A percentile compares a stretch with the other conserved stretches of the same genome.
Evolutionary conservation across 37 sponge, comb jelly and placozoan species (phyloP).

Genomic region (Halichondria panicea): DNA sequence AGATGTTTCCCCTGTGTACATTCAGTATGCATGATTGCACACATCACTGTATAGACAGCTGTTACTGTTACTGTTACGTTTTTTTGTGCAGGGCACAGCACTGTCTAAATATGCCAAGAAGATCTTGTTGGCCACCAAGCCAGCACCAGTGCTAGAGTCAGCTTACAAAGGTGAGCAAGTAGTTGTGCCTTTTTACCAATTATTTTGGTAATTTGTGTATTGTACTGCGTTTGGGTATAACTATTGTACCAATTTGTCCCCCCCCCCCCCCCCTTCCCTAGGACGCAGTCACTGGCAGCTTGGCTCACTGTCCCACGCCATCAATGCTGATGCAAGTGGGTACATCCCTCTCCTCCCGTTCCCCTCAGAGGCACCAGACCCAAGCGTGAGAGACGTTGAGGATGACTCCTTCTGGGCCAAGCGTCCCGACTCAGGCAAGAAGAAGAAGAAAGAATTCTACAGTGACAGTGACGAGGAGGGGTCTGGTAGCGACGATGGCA

Average conservation of each 20-base stretch:
- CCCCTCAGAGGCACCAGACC: conserved; percentile 88
- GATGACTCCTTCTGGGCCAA: conserved; percentile 24
- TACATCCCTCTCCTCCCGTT: conserved; percentile 88
- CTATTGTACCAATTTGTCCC: background rate
- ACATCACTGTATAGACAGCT: background rate
- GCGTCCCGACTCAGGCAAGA: conserved; percentile 14
- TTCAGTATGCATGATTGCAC: background rate
- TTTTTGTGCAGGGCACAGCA: conserved; percentile 39
- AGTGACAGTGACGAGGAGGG: conserved; percentile 27
- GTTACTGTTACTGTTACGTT: background rate
- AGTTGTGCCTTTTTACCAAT: background rate
- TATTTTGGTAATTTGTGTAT: too few relatives aligned
- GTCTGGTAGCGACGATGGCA: conserved; percentile 32
- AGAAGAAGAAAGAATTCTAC: conserved; percentile 43
- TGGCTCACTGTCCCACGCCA: conserved; percentile 89
- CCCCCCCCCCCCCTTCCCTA: background rate
- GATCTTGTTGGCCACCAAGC: conserved; percentile 91
- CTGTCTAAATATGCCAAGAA: conserved; percentile 98
- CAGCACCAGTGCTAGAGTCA: conserved; percentile 92
- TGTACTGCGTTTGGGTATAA: too few relatives aligned
- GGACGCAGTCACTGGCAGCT: conserved; percentile 88
- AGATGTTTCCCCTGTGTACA: background rate
- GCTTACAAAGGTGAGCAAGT: conserved; percentile 70
- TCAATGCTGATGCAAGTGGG: conserved; percentile 84
- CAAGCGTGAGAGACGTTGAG: conserved; percentile 85